A percentile compares a stretch with the other conserved stretches of the same genome.
These are phyloP conservation scores for Geotria australis DNA, from an alignment of 2,797 vertebrate genomes.

Conservation along the genomic window DNA sequence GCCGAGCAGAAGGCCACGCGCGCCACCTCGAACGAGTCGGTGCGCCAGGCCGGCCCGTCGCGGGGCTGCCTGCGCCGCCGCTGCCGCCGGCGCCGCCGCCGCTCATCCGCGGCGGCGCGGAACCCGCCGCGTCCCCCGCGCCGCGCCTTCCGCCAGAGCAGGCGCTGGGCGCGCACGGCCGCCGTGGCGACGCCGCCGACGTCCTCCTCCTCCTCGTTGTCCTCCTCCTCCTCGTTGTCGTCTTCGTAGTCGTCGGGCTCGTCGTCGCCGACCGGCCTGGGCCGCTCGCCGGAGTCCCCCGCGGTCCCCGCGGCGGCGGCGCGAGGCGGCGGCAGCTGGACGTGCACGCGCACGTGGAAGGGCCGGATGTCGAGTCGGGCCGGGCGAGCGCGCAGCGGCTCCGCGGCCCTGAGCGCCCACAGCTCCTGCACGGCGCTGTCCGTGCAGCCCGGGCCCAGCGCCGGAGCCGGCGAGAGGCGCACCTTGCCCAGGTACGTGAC, in stretches of 20 bases:
- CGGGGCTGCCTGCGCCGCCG: too few species aligned
- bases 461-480: constrained; percentile 48
- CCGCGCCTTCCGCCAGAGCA: too few species aligned
- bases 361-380: constrained; percentile 79
- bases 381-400: constrained; percentile 27
- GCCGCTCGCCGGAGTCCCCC: neutral
- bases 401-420: constrained; percentile 31
- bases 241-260: too few species aligned
- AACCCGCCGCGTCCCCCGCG: too few species aligned
- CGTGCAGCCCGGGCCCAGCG: constrained; percentile 72
- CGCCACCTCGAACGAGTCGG: constrained; percentile 97
- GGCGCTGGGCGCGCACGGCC: too few species aligned
- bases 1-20: constrained; percentile 97
- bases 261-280: neutral
- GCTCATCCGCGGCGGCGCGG: too few species aligned
- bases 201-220: too few species aligned
- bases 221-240: too few species aligned
- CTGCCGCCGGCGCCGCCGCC: too few species aligned
- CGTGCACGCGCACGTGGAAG: constrained; percentile 84
- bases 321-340: constrained; percentile 49
- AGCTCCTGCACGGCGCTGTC: constrained; percentile 73
- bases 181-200: too few species aligned
- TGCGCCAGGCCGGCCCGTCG: constrained; percentile 8
- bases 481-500: constrained; percentile 84
- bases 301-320: constrained; percentile 15